These are phyloP conservation scores for Protaetia brevitarsis DNA, from an alignment of 1,140 invertebrate species.

Conservation along the genomic window DNA sequence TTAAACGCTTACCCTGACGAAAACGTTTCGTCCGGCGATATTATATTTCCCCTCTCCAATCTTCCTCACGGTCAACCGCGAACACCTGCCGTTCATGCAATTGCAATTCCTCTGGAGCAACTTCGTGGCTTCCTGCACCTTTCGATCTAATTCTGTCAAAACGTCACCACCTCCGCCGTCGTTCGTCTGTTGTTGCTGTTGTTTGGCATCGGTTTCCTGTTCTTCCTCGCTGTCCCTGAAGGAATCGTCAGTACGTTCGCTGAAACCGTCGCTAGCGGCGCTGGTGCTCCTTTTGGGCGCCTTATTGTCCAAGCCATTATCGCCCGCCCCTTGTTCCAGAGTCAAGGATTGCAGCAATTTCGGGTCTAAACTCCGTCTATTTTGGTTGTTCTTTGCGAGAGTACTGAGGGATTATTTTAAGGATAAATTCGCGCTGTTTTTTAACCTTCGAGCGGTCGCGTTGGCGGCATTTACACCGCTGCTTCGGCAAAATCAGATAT, in stretches of 20 bases:
- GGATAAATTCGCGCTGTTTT: no score
- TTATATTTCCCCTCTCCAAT: conserved; percentile 78
- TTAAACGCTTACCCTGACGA: conserved; percentile 61
- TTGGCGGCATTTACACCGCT: no score
- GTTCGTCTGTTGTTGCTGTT: conserved; percentile 42
- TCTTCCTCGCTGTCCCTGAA: conserved; percentile 54
- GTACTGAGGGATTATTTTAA: background rate
- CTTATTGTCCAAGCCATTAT: background rate
- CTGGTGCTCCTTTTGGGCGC: conserved; percentile 38
- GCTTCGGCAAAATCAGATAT: no score
- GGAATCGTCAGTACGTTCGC: conserved; percentile 67
- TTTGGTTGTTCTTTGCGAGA: background rate
- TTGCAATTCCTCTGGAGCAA: conserved; percentile 67
- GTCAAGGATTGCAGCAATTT: background rate
- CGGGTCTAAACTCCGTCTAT: conserved; percentile 18
- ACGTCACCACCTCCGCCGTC: conserved; percentile 54
- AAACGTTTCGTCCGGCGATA: conserved; percentile 78
- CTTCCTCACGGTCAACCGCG: conserved; percentile 70
- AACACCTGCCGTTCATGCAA: conserved; percentile 67
- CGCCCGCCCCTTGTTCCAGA: background rate
- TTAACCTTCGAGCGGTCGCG: no score
- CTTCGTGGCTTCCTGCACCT: conserved; percentile 68
- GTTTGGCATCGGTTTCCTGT: background rate
- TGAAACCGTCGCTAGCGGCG: conserved; percentile 60
- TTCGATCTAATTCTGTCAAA: conserved; percentile 62